Evolutionary conservation across 1,140 invertebrate genomes (phyloP), one percentile per base, ranked within the genome.

Genomic region (Palaemon carinicauda): DNA sequence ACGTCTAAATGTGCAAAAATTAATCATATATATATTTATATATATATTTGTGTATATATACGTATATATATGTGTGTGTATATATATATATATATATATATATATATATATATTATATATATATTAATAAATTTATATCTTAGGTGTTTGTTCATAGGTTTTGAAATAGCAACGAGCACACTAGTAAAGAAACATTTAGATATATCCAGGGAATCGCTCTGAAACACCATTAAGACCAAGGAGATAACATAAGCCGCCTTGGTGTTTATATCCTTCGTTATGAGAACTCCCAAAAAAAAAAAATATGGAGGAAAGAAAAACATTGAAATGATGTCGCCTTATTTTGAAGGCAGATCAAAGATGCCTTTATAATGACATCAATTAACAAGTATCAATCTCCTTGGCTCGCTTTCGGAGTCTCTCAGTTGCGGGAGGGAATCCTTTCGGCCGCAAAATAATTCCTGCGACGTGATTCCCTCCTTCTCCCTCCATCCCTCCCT

Each of bases 41-140:
- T 78, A 78, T 78, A 78, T 78, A 78, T 78, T 51, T 78, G 51
- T 78, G 51, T 78, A 78, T 78, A 78, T 78, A 78, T 77, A 78
- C 51, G 51, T 78, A 78, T 78, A 52, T 78, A 78, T 52, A 78
- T 78, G 51, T 78, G 51, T 78, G 51, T 78, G 15, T 78, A 52
- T 78, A 52, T 78, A 52, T 78, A 78, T 78, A 78, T 78, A 78
- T 78, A 78, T 78, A 78, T 78, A 78, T 78, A 78, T 78, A 78
- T 78, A 78, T 78, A 78, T 77, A 78, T 78, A 78, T 78, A 52
- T 52, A 78, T n/a, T 78, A 78, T 78, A 78, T 78, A 78, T 78
- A 78, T 78, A 78, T 78, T 51, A 51, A 78, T 78, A 78, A 51
- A 78, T 78, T 51, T 78, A 29, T 33, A 9, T 7, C 10, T 1